Evolutionary conservation across 2,888 invertebrate genomes (phyloP).

Genomic region (Ferdinandea cuprea): DNA sequence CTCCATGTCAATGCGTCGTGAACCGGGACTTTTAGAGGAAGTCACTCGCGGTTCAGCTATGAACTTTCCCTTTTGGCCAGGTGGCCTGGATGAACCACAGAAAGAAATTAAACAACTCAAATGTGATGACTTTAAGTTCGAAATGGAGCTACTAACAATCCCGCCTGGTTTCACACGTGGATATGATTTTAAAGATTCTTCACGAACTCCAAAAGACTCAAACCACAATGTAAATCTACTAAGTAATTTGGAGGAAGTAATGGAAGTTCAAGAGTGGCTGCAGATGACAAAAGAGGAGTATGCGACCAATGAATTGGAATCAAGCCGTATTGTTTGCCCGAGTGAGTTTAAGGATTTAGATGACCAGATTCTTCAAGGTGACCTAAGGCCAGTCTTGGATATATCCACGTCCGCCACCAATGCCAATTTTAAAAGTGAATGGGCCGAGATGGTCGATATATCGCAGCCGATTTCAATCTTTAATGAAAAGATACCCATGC

Average conservation of each 20-base stretch:
- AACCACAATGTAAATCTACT: slow-evolving; percentile 79
- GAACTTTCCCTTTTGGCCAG: slow-evolving; percentile 95
- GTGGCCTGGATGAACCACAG: slow-evolving; percentile 88
- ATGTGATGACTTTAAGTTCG: slow-evolving; percentile 83
- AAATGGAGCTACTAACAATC: slow-evolving; percentile 83
- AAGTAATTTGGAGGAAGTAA: slow-evolving; percentile 79
- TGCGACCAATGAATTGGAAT: slow-evolving; percentile 71
- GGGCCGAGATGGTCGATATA: slow-evolving; percentile 95
- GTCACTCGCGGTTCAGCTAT: slow-evolving; percentile 89
- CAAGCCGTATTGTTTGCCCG: slow-evolving; percentile 48
- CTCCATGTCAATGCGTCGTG: slow-evolving; percentile 91
- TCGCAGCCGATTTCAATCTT: slow-evolving; percentile 92
- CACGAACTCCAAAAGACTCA: slow-evolving; percentile 54
- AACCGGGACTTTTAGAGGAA: slow-evolving; percentile 89
- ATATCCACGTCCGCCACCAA: slow-evolving; percentile 85
- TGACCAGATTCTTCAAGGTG: slow-evolving; percentile 79
- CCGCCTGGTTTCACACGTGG: slow-evolving; percentile 88
- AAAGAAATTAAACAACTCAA: slow-evolving; percentile 83
- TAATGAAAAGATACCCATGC: slow-evolving; percentile 90
- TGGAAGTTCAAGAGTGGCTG: slow-evolving; percentile 81
- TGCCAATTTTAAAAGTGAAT: slow-evolving; percentile 85
- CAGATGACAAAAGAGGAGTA: slow-evolving; percentile 77
- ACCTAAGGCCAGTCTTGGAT: slow-evolving; percentile 87
- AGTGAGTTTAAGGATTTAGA: slow-evolving; percentile 79
- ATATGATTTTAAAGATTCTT: slow-evolving; percentile 83